Evolutionary conservation across 2,113 vertebrate species (phyloP).

Genomic region (Mastomys natalensis): DNA sequence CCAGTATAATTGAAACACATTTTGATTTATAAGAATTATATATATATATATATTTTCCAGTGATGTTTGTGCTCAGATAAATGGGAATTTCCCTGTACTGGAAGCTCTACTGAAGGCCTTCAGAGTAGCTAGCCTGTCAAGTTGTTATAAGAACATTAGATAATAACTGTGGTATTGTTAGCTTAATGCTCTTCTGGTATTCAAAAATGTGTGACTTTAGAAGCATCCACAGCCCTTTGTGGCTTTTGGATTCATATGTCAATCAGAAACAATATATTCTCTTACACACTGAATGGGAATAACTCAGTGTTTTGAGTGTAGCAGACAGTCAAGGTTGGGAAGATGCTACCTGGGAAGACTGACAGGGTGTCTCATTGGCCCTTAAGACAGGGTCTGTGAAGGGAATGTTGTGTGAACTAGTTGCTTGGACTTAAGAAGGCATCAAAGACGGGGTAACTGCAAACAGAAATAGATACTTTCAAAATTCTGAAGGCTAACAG

Average conservation of each 20-base stretch:
- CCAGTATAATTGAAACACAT: constrained; percentile 62
- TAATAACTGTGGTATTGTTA: constrained; percentile 47
- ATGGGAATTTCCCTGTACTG: constrained; percentile 15
- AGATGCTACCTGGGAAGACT: rapidly evolving
- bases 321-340: not conserved
- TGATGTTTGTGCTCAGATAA: constrained; percentile 43
- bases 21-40: constrained; percentile 67
- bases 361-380: not conserved
- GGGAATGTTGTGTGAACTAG: rapidly evolving
- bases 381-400: not conserved
- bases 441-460: rapidly evolving
- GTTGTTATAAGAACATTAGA: not conserved
- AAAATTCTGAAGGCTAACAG: not conserved
- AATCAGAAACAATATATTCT: not conserved
- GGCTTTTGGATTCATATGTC: not conserved
- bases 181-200: not conserved
- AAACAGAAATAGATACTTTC: not conserved
- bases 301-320: not conserved
- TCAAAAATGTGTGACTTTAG: not conserved
- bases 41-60: constrained; percentile 49
- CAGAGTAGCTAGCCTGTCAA: constrained; percentile 25
- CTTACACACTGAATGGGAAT: too few species aligned
- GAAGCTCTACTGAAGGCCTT: not conserved
- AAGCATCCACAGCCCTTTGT: not conserved
- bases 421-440: too few species aligned